Evolutionary conservation across 2,797 vertebrate species (phyloP), one percentile per base, ranked within the genome.

Genomic region (Toxotes lorentzi): DNA sequence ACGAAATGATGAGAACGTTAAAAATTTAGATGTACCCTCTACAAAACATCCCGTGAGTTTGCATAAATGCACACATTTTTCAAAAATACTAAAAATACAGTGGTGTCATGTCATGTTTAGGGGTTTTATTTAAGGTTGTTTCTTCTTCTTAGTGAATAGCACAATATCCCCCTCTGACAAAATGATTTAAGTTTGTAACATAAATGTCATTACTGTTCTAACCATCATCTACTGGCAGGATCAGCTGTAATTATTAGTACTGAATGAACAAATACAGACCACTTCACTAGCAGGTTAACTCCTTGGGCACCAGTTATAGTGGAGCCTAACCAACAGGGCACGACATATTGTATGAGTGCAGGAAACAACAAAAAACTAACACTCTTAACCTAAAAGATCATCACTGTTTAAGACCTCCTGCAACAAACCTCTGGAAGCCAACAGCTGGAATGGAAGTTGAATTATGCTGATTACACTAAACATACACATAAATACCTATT

Each of bases 401-500:
- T 76, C 75, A 83, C 67, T 40, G 70, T 71, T 74, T 14, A 70
- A 73, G 67, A 88, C 76, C 71, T 70, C 76, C 71, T 70, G 84
- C 70, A 71, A 79, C 51, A 78, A 75, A 77, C 35, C 34, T 79
- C 54, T 72, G 62, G 56, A 76, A 73, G 30, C 66, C 50, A 61
- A 80, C 57, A 57, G 65, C 45, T 82, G 84, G 73, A 88, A 88
- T 83, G 78, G 85, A 88, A 69, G 70, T 30, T 78, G 76, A 79
- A 78, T 72, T 73, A 73, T 81, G 83, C 38, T 2, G 73, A 79
- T 84, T 79, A 91, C 88, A 90, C 74, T 81, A 60, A 90, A 90
- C 84, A 81, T 69, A 84, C 77, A 92, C 85, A 90, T 92, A 94
- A 94, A 93, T 92, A 94, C 66, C 81, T 87, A 90, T 84, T 81